phyloP scores from a whole-genome alignment of 1,140 invertebrate species.

The Drepana arcuata region DNA sequence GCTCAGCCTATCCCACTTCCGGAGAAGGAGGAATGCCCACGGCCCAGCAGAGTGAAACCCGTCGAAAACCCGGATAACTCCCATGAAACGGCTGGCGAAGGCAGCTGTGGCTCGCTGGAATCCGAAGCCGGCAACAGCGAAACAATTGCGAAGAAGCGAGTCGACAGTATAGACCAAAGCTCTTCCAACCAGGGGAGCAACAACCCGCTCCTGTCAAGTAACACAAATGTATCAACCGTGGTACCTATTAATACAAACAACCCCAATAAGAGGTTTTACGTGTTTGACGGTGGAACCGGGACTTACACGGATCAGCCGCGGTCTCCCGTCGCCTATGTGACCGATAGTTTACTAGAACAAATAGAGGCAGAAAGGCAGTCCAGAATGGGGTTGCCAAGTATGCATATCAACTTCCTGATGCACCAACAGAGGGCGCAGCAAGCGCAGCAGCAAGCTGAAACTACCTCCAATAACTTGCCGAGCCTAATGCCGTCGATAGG shows the following conservation, averaged over 20 bases:
- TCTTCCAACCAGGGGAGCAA: slow-evolving; percentile 69
- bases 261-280: slow-evolving; percentile 57
- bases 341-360: slow-evolving; percentile 63
- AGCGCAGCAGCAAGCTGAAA: slow-evolving; percentile 42
- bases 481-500: slow-evolving; percentile 59
- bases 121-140: slow-evolving; percentile 59
- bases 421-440: slow-evolving; percentile 45
- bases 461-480: slow-evolving; percentile 34
- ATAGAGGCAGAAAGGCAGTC: slow-evolving; percentile 61
- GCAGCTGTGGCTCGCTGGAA: slow-evolving; percentile 62
- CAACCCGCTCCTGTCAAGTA: slow-evolving; percentile 62
- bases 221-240: slow-evolving; percentile 61
- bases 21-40: slow-evolving; percentile 57
- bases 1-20: slow-evolving; percentile 36
- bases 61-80: slow-evolving; percentile 48
- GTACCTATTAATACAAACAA: slow-evolving; percentile 60
- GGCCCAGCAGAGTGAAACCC: slow-evolving; percentile 54
- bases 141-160: slow-evolving; percentile 57
- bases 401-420: slow-evolving; percentile 66
- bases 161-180: slow-evolving; percentile 60
- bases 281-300: slow-evolving; percentile 53
- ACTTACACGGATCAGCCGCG: slow-evolving; percentile 42
- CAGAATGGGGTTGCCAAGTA: slow-evolving; percentile 62
- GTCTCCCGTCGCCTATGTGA: slow-evolving; percentile 56
- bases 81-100: slow-evolving; percentile 55